Evolutionary conservation across 1,140 invertebrate genomes (phyloP), one percentile per base, ranked within the genome.

Genomic region (Drosophila trapezifrons): DNA sequence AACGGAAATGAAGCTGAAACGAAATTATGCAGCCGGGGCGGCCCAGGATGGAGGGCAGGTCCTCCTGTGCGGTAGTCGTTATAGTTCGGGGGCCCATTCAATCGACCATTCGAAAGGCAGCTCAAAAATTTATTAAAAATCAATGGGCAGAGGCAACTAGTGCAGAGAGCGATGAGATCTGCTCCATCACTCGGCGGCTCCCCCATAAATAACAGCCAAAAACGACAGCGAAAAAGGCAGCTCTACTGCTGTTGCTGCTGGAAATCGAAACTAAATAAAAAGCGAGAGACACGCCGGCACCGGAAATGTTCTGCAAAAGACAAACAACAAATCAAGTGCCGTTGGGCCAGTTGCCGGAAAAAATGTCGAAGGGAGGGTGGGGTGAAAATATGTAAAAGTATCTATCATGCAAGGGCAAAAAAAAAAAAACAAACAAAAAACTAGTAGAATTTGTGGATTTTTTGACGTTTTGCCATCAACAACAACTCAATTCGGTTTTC

Each of bases 1-100:
- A 90, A 85, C 86, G 85, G 85, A 90, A 90, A 90, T 90, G 85
- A 90, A 90, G 78, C 73, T 78, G 81, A 90, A 90, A 90, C 81
- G 85, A 90, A 90, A 90, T 89, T 89, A 89, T 89, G 78, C 85
- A 90, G 51, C 27, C 17, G 37, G 59, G 37, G 13, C 18, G 29
- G 29, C 27, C 27, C 27, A 27, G 27, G 27, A 27, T 7, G 27
- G 4, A 4, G 1, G 9, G 29, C 9, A 29, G 52, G 27, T 32
- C 47, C 37, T 32, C 47, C 37, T 43, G 64, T 76, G 57, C 66
- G 69, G 75, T 72, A 63, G 75, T 66, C 54, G 59, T 66, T 40
- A 65, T 80, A 71, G 66, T 84, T 83, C 47, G 45, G 51, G 13
- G 15, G 1, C 27, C 32, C 40, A 55, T 67, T 72, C 69, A 43